phyloP scores from a whole-genome alignment of 2,797 vertebrate genomes.

The Sciaenops ocellatus region DNA sequence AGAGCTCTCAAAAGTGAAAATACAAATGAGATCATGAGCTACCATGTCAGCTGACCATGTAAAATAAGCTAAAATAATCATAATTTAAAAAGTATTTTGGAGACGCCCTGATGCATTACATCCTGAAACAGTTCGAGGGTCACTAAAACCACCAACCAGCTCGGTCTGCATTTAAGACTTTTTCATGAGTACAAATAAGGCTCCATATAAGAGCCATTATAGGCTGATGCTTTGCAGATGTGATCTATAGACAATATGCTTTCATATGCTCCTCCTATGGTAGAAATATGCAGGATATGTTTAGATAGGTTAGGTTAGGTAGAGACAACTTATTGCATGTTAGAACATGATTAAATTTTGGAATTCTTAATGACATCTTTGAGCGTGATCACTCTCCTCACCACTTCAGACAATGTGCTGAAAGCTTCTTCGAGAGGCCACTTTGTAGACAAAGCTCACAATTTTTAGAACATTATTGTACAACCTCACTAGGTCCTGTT shows the following conservation, averaged over 20 bases:
- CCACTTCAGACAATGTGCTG: conserved; percentile 47
- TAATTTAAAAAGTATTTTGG: conserved; percentile 19
- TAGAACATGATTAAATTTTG: conserved; percentile 27
- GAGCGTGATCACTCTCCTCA: conserved; percentile 28
- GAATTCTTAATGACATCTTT: conserved; percentile 28
- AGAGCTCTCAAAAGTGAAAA: conserved; percentile 1
- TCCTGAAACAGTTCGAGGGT: conserved; percentile 37
- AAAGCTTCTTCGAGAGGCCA: conserved; percentile 27
- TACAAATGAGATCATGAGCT: not conserved
- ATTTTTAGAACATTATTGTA: conserved; percentile 30
- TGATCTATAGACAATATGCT: conserved; percentile 46
- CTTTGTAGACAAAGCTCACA: conserved; percentile 37
- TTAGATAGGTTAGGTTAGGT: conserved; percentile 33
- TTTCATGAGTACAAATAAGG: conserved; percentile 59
- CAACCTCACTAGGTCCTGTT: conserved; percentile 23
- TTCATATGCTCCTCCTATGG: conserved; percentile 30
- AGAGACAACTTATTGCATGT: conserved; percentile 3
- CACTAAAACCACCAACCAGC: conserved; percentile 34
- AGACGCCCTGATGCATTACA: conserved; percentile 6
- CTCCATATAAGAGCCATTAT: conserved; percentile 47
- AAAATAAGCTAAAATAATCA: conserved; percentile 21
- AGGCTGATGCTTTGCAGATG: conserved; percentile 65
- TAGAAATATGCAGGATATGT: conserved; percentile 35
- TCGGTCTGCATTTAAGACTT: conserved; percentile 38
- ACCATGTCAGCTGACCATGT: conserved; percentile 10